These are phyloP conservation scores for Mus musculus DNA, from an alignment of 2,113 vertebrate genomes.

Conservation along the genomic window DNA sequence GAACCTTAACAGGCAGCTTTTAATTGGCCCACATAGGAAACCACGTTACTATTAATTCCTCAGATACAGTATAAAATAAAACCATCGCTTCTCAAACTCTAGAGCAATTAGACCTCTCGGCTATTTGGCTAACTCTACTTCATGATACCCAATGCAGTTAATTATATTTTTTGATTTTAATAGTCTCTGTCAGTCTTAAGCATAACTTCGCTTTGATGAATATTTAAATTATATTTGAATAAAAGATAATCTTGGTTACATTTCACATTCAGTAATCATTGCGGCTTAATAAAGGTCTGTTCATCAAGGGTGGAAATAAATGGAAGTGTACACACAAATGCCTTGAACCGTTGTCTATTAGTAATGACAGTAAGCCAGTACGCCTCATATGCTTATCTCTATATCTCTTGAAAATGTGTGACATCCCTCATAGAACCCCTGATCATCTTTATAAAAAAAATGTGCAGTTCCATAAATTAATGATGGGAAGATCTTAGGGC, in stretches of 20 bases:
- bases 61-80: slow-evolving; percentile 87
- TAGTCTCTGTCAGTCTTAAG: slow-evolving; percentile 91
- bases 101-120: slow-evolving; percentile 89
- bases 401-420: not conserved
- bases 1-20: slow-evolving; percentile 87
- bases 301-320: slow-evolving; percentile 86
- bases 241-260: slow-evolving; percentile 93
- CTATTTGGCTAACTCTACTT: slow-evolving; percentile 91
- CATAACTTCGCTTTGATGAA: slow-evolving; percentile 92
- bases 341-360: slow-evolving; percentile 81
- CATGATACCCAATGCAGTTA: slow-evolving; percentile 91
- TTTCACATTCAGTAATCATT: slow-evolving; percentile 91
- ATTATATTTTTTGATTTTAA: slow-evolving; percentile 93
- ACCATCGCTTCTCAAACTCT: slow-evolving; percentile 87
- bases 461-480: slow-evolving; percentile 57
- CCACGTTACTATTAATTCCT: slow-evolving; percentile 90
- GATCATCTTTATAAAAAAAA: slow-evolving; percentile 62
- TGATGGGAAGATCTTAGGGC: slow-evolving; percentile 40
- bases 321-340: slow-evolving; percentile 83
- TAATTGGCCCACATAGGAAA: slow-evolving; percentile 89
- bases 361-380: slow-evolving; percentile 75
- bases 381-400: slow-evolving; percentile 3
- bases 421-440: not conserved
- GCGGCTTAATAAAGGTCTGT: slow-evolving; percentile 89
- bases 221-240: slow-evolving; percentile 95